These are phyloP conservation scores for Hemibates koningsi DNA, from an alignment of 2,113 vertebrate species.

Conservation along the genomic window DNA sequence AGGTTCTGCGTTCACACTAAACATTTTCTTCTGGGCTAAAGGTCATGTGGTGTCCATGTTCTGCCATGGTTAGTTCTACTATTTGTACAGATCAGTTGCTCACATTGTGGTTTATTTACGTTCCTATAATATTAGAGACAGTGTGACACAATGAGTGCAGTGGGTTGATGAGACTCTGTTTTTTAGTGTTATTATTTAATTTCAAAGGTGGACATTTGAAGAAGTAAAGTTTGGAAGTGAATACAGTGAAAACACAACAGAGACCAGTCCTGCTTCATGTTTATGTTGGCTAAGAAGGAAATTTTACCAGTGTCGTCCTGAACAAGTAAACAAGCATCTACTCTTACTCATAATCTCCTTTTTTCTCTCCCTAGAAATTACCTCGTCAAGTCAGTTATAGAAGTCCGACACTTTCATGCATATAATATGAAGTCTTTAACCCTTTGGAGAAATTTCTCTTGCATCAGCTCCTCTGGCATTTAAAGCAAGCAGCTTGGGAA, in stretches of 20 bases:
- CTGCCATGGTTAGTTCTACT: neutral
- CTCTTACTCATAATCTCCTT: neutral
- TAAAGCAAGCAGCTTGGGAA: neutral
- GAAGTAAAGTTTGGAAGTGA: neutral
- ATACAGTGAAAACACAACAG: neutral
- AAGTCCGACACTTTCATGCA: neutral
- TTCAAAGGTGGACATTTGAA: neutral
- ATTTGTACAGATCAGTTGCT: rapidly evolving
- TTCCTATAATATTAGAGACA: neutral
- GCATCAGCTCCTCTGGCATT: neutral
- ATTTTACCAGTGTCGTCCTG: rapidly evolving
- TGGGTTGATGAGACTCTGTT: neutral
- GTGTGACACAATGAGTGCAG: neutral
- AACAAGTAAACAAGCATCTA: neutral
- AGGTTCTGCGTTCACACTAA: rapidly evolving
- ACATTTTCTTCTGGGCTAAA: neutral
- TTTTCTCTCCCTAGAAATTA: neutral
- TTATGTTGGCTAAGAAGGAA: neutral
- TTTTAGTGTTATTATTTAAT: neutral
- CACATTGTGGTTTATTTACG: neutral
- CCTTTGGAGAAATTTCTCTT: neutral
- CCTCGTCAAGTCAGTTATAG: neutral
- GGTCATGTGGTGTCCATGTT: neutral
- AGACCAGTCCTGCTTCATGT: rapidly evolving
- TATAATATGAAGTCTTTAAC: neutral